Evolutionary conservation across 2,888 invertebrate genomes (phyloP).

Genomic region (Halictus ligatus): DNA sequence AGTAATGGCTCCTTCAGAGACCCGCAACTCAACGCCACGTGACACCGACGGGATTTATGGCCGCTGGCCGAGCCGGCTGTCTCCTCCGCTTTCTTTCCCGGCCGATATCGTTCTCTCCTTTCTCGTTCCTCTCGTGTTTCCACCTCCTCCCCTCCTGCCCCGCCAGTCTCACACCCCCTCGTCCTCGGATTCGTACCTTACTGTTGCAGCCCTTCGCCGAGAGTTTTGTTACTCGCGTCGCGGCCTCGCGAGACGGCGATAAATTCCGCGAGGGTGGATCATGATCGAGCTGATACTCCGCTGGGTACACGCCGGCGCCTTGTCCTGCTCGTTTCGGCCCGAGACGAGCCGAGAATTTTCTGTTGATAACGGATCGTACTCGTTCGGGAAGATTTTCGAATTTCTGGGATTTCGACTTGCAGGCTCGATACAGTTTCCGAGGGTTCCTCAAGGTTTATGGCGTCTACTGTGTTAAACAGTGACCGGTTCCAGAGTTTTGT

Average conservation of each 20-base stretch:
- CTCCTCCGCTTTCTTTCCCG: slow-evolving; percentile 20
- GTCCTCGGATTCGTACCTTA: neutral
- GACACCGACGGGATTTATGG: slow-evolving; percentile 67
- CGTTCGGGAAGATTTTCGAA: neutral
- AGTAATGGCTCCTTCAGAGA: slow-evolving; percentile 71
- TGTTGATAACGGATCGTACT: neutral
- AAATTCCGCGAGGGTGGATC: slow-evolving; percentile 31
- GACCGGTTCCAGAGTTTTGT: no score
- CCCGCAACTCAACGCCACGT: slow-evolving; percentile 67
- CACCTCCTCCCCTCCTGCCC: neutral
- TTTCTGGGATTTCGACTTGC: neutral
- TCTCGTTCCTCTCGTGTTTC: neutral
- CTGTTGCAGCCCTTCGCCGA: neutral
- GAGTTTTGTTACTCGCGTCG: slow-evolving; percentile 6
- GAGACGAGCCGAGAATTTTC: neutral
- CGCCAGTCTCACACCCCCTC: no score
- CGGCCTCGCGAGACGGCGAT: slow-evolving; percentile 18
- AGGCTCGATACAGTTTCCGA: neutral
- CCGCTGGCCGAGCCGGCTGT: slow-evolving; percentile 40
- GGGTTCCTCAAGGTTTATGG: no score
- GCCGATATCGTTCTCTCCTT: neutral
- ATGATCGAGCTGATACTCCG: slow-evolving; percentile 30
- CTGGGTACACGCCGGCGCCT: slow-evolving; percentile 11
- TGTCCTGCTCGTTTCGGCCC: neutral
- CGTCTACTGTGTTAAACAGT: no score